A percentile compares a stretch with the other conserved stretches of the same genome.
phyloP scores from a whole-genome alignment of 2,888 invertebrate genomes.

The Melanchra persicariae region DNA sequence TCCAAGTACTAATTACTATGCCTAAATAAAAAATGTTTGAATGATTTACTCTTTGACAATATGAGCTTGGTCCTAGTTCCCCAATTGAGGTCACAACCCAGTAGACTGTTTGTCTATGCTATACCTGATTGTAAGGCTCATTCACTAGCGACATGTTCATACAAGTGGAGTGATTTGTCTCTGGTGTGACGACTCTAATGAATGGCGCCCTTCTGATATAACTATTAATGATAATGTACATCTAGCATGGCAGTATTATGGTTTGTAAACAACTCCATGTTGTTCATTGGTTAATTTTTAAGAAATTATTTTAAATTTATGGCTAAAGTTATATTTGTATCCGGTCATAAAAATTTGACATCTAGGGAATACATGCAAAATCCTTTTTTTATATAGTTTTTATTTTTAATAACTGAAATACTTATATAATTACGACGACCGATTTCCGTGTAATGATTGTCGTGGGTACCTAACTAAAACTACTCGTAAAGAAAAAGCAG shows the following conservation, averaged over 20 bases:
- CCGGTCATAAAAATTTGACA: constrained; percentile 6
- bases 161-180: not conserved
- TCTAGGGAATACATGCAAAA: constrained; percentile 10
- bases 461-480: not conserved
- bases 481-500: not conserved
- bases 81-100: constrained; percentile 41
- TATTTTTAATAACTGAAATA: not conserved
- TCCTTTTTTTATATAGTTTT: not conserved
- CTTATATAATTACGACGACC: not conserved
- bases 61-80: constrained; percentile 7
- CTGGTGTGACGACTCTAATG: not conserved
- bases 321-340: not conserved
- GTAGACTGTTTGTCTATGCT: constrained; percentile 2
- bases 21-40: not conserved
- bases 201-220: constrained; percentile 8
- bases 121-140: constrained; percentile 1
- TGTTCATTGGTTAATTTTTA: constrained; percentile 1
- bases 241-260: constrained; percentile 15
- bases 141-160: constrained; percentile 4
- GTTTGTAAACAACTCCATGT: constrained; percentile 15
- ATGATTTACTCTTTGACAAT: not conserved
- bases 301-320: not conserved
- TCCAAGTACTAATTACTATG: not conserved
- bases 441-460: not conserved
- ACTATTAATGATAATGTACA: not conserved